Evolutionary conservation across 2,888 invertebrate genomes (phyloP).

Genomic region (Drosophila trichaetosa): DNA sequence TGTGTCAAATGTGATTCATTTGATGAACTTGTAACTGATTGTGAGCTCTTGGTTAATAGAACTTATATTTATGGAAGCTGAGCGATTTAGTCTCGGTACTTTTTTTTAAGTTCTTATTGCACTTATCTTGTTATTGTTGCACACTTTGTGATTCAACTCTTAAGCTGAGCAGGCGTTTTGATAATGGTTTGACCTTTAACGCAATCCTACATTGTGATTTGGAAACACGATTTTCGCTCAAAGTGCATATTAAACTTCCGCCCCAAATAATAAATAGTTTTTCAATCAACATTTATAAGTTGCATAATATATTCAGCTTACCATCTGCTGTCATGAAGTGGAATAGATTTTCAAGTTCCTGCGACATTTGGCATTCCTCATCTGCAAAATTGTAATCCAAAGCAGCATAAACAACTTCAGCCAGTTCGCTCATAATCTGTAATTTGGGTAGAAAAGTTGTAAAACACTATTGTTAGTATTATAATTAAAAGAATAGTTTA

Average conservation of each 20-base stretch:
- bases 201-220: not conserved
- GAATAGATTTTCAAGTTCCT: constrained; percentile 93
- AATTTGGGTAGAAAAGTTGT: constrained; percentile 80
- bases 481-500: constrained; percentile 4
- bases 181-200: not conserved
- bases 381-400: constrained; percentile 94
- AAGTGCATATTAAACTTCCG: not conserved
- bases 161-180: not conserved
- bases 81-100: not conserved
- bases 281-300: not conserved
- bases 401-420: constrained; percentile 94
- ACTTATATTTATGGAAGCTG: constrained; percentile 29
- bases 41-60: constrained; percentile 12
- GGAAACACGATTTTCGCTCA: not conserved
- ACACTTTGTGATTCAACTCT: constrained; percentile 20
- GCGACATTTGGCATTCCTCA: constrained; percentile 94
- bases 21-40: constrained; percentile 27
- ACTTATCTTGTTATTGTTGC: constrained; percentile 12
- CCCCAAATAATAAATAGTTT: not conserved
- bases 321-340: constrained; percentile 93
- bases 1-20: constrained; percentile 37
- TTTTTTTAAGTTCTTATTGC: not conserved
- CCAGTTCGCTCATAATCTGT: constrained; percentile 92
- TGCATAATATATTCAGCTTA: constrained; percentile 78
- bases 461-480: not conserved